Evolutionary conservation across 2,888 invertebrate genomes (phyloP), one percentile per base, ranked within the genome.

Genomic region (Carpatolechia fugitivella): DNA sequence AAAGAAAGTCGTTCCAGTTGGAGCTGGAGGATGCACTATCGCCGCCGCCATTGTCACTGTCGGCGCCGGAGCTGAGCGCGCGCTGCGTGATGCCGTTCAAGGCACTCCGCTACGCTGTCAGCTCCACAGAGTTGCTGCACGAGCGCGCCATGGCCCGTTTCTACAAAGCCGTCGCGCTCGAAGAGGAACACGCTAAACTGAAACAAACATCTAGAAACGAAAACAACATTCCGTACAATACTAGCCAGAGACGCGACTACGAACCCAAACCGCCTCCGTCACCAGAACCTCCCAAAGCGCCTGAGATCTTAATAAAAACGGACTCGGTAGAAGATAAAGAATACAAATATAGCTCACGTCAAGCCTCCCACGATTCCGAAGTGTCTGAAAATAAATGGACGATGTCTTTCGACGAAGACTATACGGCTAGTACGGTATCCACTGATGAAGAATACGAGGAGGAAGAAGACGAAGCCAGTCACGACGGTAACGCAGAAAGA

Each of bases 61-160:
- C 96, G 0, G 93, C 96, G 10, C 96, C 96, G 0, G 96, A 96
- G 75, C 81, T 96, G 56, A 93, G 94, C 67, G 71, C 85, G 35
- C 80, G 83, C 35, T 75, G 77, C 60, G 68, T 81, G 30, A 80
- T 91, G 69, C 91, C 92, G 13, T 89, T 91, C 49, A 92, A 93
- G 66, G 91, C 93, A 46, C 80, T 96, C 33, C 92, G 95, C 29
- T 92, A 93, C 64, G 94, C 95, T 0, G 94, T 95, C 24, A 96
- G 96, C 72, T 96, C 96, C 1, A 94, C 95, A 0, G 96, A 96
- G 74, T 88, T 97, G 4, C 90, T 97, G 0, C 96, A 96, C 75
- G 96, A 96, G 75, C 92, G 93, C 44, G 95, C 95, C 10, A 95
- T 96, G 94, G 94, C 94, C 7, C 91, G 96, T 36, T 94, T 96